These are phyloP conservation scores for Falco columbarius DNA, from an alignment of 2,797 vertebrate species.

Conservation along the genomic window DNA sequence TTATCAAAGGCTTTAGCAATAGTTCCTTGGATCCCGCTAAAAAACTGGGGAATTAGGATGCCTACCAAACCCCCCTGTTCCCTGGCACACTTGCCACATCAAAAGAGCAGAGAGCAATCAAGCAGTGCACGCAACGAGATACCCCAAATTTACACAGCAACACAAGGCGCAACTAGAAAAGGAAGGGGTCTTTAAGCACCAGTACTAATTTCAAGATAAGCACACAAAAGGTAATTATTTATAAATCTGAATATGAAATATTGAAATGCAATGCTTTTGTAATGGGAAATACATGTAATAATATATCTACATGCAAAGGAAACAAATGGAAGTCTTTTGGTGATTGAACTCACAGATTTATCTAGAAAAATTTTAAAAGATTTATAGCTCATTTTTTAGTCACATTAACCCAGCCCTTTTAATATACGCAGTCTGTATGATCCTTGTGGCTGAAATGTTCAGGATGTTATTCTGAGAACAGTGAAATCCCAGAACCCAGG, in stretches of 20 bases:
- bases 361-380: accelerated
- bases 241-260: neutral
- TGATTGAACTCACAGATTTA: neutral
- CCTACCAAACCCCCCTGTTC: neutral
- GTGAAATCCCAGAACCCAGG: neutral
- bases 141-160: neutral
- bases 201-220: neutral
- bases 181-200: neutral
- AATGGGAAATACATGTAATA: neutral
- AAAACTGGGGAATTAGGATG: accelerated
- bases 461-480: neutral
- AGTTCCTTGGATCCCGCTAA: neutral
- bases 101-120: neutral
- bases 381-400: neutral
- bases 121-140: neutral
- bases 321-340: neutral
- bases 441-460: neutral
- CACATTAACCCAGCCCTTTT: neutral
- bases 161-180: neutral
- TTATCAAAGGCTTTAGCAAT: neutral
- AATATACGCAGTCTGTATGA: neutral
- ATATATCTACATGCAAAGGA: neutral
- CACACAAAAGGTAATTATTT: neutral
- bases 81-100: accelerated
- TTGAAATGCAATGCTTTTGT: neutral